Conservation (phyloP, 2,113 vertebrate species). For the Callithrix jacchus region DNA sequence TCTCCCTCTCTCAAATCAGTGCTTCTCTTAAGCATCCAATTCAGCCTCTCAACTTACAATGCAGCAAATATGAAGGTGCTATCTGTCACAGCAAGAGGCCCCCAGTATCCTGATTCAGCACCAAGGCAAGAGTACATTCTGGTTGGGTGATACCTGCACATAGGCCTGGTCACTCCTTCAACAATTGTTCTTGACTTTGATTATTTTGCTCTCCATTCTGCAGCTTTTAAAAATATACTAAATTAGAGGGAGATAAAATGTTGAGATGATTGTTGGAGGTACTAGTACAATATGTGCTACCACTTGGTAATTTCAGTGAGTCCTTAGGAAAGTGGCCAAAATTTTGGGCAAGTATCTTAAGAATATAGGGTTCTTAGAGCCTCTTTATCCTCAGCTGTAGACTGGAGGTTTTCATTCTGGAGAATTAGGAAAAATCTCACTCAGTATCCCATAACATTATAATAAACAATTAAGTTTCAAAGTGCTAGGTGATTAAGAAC, state of each 20-base stretch:
- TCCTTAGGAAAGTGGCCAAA: not conserved
- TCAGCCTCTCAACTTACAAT: not conserved
- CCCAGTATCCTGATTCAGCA: not conserved
- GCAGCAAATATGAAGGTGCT: not conserved
- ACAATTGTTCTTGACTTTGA: not conserved
- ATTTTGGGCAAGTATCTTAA: not conserved
- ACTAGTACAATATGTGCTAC: not conserved
- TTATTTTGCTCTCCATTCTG: not conserved
- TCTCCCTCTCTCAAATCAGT: fast-evolving
- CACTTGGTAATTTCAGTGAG: not conserved
- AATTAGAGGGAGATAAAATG: not conserved
- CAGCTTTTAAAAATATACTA: not conserved
- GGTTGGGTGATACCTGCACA: not conserved
- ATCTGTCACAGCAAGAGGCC: no score
- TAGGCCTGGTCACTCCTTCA: not conserved
- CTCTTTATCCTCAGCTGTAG: not conserved
- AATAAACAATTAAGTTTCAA: conserved; percentile 14
- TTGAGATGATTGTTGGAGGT: not conserved
- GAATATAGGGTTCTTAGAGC: not conserved
- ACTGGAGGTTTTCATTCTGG: not conserved
- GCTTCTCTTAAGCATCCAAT: not conserved
- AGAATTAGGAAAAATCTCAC: not conserved
- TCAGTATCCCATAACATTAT: not conserved
- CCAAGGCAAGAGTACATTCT: not conserved
- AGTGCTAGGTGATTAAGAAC: conserved; percentile 42